phyloP scores from a whole-genome alignment of 2,888 invertebrate species.

The Limnephilus auricula region DNA sequence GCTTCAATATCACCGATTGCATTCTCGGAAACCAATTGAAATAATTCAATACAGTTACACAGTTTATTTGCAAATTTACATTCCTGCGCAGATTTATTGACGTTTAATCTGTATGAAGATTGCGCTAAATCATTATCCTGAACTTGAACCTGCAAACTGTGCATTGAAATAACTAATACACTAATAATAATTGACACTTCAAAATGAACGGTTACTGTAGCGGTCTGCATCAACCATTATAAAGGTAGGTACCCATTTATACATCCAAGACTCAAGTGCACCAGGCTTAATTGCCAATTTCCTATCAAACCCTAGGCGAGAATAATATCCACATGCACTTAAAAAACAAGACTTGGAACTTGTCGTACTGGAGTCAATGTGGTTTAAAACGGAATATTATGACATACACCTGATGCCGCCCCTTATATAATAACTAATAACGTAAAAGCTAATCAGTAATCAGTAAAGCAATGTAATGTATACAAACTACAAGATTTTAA shows the following conservation, averaged over 20 bases:
- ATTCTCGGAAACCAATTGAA: not conserved
- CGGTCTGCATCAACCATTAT: not conserved
- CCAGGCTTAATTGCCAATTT: conserved; percentile 8
- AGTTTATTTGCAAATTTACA: not conserved
- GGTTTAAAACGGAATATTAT: not conserved
- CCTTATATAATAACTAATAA: not conserved
- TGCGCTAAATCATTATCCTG: not conserved
- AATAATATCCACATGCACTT: not conserved
- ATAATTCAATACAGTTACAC: not conserved
- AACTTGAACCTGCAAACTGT: not conserved
- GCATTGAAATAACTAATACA: not conserved
- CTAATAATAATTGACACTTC: not conserved
- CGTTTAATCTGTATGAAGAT: not conserved
- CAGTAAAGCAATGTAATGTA: not conserved
- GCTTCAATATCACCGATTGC: not conserved
- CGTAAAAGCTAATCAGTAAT: not conserved
- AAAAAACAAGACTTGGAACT: not conserved
- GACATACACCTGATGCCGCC: not conserved
- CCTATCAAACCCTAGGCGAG: not conserved
- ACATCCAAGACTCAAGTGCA: not conserved
- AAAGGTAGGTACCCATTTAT: not conserved
- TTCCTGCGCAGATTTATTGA: not conserved
- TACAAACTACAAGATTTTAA: not conserved
- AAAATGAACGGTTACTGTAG: not conserved
- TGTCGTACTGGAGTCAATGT: not conserved